Conservation (phyloP, 2,797 vertebrate species). For the Microctenopoma steveboyesi region DNA sequence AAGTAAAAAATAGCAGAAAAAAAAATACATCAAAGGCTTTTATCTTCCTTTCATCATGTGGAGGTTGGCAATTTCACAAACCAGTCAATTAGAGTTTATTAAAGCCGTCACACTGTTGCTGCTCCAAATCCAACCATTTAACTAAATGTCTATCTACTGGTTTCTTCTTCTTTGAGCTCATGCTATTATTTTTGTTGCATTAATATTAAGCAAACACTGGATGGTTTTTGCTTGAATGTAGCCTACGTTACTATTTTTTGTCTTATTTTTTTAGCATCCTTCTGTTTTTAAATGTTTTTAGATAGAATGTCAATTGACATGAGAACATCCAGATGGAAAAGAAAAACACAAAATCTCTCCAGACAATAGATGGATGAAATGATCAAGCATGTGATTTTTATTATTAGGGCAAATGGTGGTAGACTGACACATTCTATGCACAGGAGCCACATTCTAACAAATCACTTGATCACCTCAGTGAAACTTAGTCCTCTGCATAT, state of each 20-base stretch:
- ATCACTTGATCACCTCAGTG: slow-evolving; percentile 43
- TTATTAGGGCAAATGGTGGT: slow-evolving; percentile 20
- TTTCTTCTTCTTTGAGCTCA: slow-evolving; percentile 18
- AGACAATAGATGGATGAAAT: slow-evolving; percentile 27
- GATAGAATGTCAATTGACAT: too few species aligned
- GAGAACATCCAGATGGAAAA: neutral
- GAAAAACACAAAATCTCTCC: neutral
- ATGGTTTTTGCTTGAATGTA: too few species aligned
- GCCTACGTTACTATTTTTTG: neutral
- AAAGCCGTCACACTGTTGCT: slow-evolving; percentile 44
- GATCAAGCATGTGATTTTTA: slow-evolving; percentile 29
- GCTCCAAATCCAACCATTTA: slow-evolving; percentile 46
- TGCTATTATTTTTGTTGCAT: slow-evolving; percentile 1
- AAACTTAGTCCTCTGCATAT: slow-evolving; percentile 5
- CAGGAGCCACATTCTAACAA: slow-evolving; percentile 43
- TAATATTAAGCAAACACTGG: slow-evolving; percentile 2
- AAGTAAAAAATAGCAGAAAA: slow-evolving; percentile 51
- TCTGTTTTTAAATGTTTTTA: too few species aligned
- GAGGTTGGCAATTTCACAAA: slow-evolving; percentile 72
- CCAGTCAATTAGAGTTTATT: slow-evolving; percentile 73
- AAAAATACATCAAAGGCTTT: slow-evolving; percentile 72
- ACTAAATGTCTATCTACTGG: slow-evolving; percentile 5
- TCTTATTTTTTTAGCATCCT: too few species aligned
- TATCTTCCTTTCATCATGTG: slow-evolving; percentile 79
- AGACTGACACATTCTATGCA: slow-evolving; percentile 29